These are phyloP conservation scores for Agriopis leucophaearia DNA, from an alignment of 2,888 invertebrate genomes.

Conservation along the genomic window DNA sequence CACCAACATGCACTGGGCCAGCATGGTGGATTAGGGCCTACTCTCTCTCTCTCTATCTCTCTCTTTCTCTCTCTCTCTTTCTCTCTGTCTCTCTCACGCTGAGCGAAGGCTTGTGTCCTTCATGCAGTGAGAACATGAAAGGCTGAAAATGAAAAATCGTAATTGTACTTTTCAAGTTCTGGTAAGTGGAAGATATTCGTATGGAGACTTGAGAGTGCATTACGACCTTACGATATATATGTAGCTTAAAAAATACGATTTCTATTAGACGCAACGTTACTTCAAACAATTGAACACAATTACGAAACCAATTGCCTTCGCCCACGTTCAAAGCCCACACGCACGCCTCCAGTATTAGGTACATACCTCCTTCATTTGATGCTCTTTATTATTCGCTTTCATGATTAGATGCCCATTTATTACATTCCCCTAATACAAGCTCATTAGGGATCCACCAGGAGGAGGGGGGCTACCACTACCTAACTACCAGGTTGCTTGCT, in stretches of 20 bases:
- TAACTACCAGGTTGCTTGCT: no score
- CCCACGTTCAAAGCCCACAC: slow-evolving; percentile 2
- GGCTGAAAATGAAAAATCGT: no score
- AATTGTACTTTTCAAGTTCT: no score
- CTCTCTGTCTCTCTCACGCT: no score
- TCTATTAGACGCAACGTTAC: slow-evolving; percentile 10
- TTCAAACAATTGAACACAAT: slow-evolving; percentile 21
- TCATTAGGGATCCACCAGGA: slow-evolving; percentile 28
- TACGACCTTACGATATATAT: neutral
- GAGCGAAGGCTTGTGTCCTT: no score
- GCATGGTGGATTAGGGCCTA: no score
- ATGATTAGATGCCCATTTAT: slow-evolving; percentile 20
- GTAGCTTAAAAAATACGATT: neutral
- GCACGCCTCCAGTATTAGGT: slow-evolving; percentile 8
- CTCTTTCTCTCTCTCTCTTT: no score
- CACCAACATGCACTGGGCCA: no score
- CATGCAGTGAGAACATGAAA: no score
- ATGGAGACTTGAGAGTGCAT: no score
- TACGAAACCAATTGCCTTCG: slow-evolving; percentile 20
- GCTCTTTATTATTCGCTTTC: slow-evolving; percentile 11
- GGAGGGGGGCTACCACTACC: neutral
- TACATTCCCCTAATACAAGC: slow-evolving; percentile 23
- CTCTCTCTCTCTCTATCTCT: no score
- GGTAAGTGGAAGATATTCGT: no score
- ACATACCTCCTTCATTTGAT: neutral